Base-by-base conservation (phyloP, 2,797 vertebrate species). In the Cryptoblepharus egeriae region DNA sequence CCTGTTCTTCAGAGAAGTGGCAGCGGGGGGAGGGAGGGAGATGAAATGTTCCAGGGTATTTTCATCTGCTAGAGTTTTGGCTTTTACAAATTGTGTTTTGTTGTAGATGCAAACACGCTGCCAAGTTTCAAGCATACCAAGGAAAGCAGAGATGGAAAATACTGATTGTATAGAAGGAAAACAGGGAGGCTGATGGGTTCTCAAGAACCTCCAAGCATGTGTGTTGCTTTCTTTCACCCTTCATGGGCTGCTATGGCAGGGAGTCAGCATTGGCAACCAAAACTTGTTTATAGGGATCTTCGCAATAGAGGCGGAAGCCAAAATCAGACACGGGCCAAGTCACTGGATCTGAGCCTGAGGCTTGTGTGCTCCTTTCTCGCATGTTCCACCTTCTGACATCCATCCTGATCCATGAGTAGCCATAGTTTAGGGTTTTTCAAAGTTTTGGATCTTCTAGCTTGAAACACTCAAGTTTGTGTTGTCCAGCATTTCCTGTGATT, bases 121-220 rank as follows among this genome's bases (percentile, higher is more conserved):
- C 77, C 63, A 63, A 22, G 49, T 84, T 84, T 80, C 52, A 30
- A 75, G 64, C 64, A 52, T 77, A 68, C 82, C 35, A 32, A 37
- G 49, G 32, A 75, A 42, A 30, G 63, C 18, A 75, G 71, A 80
- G 71, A 80, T 75, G 71, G 63, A 70, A 84, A 75, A 79, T 5
- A 6, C 20, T 63, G 64, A 75, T 79, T 55, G 64, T n/a, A 13
- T 39, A 28, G 64, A 24, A 75, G 10, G 49, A 16, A n/a, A 61
- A 82, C 7, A 3, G 37, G 60, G 57, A 75, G 71, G 71, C n/a
- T 49, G 26, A 45, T 28, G 26, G 57, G n/a, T 5, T 45, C n/a
- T 69, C 10, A 76, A 45, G 61, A 7, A 11, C 49, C 57, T 67
- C 69, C 61, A 13, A 30, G 55, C 39, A 24, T 28, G 68, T 39